Evolutionary conservation across 2,888 invertebrate species (phyloP).

Genomic region (Drosophila tripunctata): DNA sequence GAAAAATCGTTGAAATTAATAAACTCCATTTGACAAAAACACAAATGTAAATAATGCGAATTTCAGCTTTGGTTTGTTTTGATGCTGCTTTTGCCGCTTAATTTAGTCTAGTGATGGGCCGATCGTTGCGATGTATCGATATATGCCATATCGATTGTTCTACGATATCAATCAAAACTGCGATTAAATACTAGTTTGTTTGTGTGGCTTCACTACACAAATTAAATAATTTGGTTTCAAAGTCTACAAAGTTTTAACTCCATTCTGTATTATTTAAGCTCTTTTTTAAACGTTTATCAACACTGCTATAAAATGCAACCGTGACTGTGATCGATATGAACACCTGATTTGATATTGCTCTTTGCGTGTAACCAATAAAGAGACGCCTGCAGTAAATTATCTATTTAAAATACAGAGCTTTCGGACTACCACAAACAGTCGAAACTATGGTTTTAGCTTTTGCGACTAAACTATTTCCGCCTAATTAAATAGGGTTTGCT

Average conservation of each 20-base stretch:
- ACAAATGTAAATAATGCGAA: not conserved
- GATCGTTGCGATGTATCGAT: conserved; percentile 19
- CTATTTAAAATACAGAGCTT: too few relatives aligned
- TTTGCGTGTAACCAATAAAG: too few relatives aligned
- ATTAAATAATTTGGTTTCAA: not conserved
- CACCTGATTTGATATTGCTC: not conserved
- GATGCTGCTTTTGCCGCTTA: conserved; percentile 52
- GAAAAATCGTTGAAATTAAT: conserved; percentile 66
- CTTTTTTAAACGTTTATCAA: not conserved
- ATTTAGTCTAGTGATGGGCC: conserved; percentile 12
- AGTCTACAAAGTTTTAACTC: not conserved
- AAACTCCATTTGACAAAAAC: conserved; percentile 45
- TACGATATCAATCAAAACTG: too few relatives aligned
- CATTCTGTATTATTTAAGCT: not conserved
- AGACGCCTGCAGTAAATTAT: too few relatives aligned
- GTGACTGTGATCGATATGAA: not conserved
- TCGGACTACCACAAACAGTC: too few relatives aligned
- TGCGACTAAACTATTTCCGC: too few relatives aligned
- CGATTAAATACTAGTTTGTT: not conserved
- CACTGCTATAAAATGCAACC: not conserved
- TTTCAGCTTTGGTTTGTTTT: conserved; percentile 16
- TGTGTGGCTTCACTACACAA: too few relatives aligned
- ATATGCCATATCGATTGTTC: not conserved
- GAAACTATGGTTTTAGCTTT: too few relatives aligned
- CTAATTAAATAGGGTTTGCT: too few relatives aligned